Base-by-base conservation (phyloP, 2,113 vertebrate species). In the Callithrix jacchus region DNA sequence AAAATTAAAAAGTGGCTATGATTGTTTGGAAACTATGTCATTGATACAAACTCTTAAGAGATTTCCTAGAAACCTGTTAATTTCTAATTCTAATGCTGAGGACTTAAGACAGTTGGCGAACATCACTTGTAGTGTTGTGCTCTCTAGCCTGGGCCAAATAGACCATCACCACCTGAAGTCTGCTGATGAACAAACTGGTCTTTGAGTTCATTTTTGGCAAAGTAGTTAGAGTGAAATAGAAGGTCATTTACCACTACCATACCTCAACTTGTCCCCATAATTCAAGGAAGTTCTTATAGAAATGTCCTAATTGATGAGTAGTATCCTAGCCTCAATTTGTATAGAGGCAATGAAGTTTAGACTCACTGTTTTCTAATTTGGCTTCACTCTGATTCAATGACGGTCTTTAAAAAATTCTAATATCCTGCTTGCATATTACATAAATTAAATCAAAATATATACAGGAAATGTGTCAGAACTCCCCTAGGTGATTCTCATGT, bases 281-380 rank as follows among this genome's bases (percentile, higher is more conserved):
- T 23, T 27, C 27, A 42, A 52, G 21, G 8, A 80, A 2, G 61
- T 68, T 8, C 32, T 49, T 18, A 6, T 14, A 83, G 25, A 54
- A 21, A 13, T 35, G 83, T 77, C 68, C 32, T 11, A 12, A 13
- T 10, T 17, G 27, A 14, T 83, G 25, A 27, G 37, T 47, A 40
- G 23, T 40, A 16, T 35, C 5, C 25, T 68, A 71, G n/a, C 27
- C 17, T 32, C 52, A 71, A 27, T 3, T 83, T 71, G 16, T 71
- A 35, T 2, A 45, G 79, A n/a, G 2, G 4, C 1, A 21, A 42
- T 6, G 3, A 17, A 11, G 8, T 80, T 23, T 17, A 23, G 2
- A 12, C 1, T 17, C 13, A 16, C 5, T 21, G 5, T 61, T 37
- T 23, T 87, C n/a, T 40, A 45, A 54, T 71, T 49, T 70, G 70